Base-by-base conservation (phyloP, 2,888 invertebrate species). In the Drosophila melanosoma region DNA sequence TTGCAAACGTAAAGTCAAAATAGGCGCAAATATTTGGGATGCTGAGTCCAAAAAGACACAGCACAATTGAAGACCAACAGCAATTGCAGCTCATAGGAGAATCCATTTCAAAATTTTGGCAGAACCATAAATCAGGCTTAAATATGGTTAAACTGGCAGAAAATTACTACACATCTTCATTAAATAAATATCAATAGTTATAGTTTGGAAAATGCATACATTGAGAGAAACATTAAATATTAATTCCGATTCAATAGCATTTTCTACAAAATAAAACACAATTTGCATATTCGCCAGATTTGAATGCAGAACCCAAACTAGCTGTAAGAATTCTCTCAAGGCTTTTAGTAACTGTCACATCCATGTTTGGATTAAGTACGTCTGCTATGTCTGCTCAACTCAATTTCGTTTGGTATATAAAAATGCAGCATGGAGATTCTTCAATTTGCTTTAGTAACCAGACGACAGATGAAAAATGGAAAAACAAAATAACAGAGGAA, bases 331-430 rank as follows among this genome's bases (percentile, higher is more conserved):
- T 33, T 38, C 53, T 36, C 29, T 42, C 17, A 26, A 51, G 8
- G 5, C 63, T 70, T 49, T 33, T 62, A 60, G 56, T 45, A 51
- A 20, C 58, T 54, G 56, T 52, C 69, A 66, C 35, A 60, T 60
- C 66, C 64, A 67, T 58, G 42, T 57, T 58, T 65, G 59, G 40
- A 56, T 53, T 70, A 58, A 20, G 20, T 65, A 51, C 29, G 35
- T 15, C 38, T 54, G 10, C n/a, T 35, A n/a, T 45, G 57, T 15
- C 52, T 57, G 23, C 42, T 58, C 23, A 57, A 70, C 62, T 72
- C 72, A 67, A 76, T 76, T 84, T 59, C 51, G 51, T 61, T 53
- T 64, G n/a, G 40, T 70, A 65, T 66, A 81, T 62, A 71, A 71
- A 81, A 71, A 79, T 76, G 65, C 63, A 65, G 64, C 69, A 60